phyloP scores from a whole-genome alignment of 2,888 invertebrate genomes.

The Dione juno region DNA sequence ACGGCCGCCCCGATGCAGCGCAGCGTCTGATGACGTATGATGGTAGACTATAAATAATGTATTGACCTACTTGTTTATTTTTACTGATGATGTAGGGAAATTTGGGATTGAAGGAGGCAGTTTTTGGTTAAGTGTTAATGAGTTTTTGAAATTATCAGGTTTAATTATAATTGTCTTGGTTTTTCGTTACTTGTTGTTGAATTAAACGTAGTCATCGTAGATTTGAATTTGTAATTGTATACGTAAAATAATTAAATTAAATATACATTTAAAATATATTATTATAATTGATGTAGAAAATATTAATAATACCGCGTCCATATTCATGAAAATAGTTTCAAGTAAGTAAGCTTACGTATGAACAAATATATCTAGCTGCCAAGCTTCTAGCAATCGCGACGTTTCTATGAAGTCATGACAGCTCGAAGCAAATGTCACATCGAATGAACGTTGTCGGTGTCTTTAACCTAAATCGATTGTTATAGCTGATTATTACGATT shows the following conservation, averaged over 20 bases:
- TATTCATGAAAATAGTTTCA: neutral
- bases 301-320: constrained; percentile 24
- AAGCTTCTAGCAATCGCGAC: constrained; percentile 28
- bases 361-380: constrained; percentile 7
- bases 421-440: constrained; percentile 36
- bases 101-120: constrained; percentile 23
- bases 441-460: constrained; percentile 13
- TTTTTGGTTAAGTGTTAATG: constrained; percentile 16
- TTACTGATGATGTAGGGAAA: constrained; percentile 29
- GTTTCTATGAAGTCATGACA: constrained; percentile 39
- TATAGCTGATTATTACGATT: neutral
- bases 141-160: neutral
- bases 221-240: neutral
- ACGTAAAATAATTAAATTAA: neutral
- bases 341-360: constrained; percentile 1
- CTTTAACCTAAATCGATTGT: constrained; percentile 26
- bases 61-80: constrained; percentile 67
- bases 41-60: constrained; percentile 70
- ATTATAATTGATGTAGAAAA: no score
- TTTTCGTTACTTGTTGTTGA: neutral
- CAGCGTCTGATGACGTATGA: constrained; percentile 57
- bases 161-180: neutral
- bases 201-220: neutral
- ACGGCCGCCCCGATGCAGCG: constrained; percentile 41
- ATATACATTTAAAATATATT: no score